Conservation (phyloP, 1,140 invertebrate genomes). For the Drosophila bipectinata region DNA sequence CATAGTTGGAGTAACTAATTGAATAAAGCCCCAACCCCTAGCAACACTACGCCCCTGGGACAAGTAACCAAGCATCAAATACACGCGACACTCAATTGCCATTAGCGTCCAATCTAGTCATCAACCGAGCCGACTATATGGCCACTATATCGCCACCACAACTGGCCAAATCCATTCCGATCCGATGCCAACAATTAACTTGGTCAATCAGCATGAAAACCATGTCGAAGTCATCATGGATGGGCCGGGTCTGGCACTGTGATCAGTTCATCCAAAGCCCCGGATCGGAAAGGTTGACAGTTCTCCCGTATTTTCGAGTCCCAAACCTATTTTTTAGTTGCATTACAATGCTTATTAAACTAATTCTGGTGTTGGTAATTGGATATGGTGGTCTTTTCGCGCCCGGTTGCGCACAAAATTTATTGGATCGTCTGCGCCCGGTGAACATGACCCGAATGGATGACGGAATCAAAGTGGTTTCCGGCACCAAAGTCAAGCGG, state of each 20-base stretch:
- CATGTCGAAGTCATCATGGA: conserved; percentile 79
- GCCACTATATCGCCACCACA: conserved; percentile 28
- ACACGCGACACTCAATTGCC: conserved; percentile 74
- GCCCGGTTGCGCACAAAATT: conserved; percentile 70
- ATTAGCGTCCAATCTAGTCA: conserved; percentile 60
- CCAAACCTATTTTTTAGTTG: background rate
- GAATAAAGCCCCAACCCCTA: conserved; percentile 12
- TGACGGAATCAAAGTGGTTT: conserved; percentile 74
- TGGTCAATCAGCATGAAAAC: conserved; percentile 80
- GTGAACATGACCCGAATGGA: conserved; percentile 55
- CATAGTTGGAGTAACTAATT: background rate
- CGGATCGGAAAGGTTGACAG: conserved; percentile 28
- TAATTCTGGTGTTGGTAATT: conserved; percentile 40
- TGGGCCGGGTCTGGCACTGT: conserved; percentile 15
- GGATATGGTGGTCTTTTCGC: conserved; percentile 50
- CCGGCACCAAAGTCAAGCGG: conserved; percentile 80
- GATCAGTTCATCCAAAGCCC: conserved; percentile 52
- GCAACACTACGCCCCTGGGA: conserved; percentile 51
- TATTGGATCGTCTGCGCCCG: conserved; percentile 64
- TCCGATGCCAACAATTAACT: conserved; percentile 59
- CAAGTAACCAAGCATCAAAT: conserved; percentile 67
- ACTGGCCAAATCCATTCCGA: conserved; percentile 30
- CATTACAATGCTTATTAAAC: conserved; percentile 47
- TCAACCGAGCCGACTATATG: conserved; percentile 49
- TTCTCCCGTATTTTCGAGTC: background rate